Evolutionary conservation across 2,888 invertebrate genomes (phyloP).

Genomic region (Troides aeacus): DNA sequence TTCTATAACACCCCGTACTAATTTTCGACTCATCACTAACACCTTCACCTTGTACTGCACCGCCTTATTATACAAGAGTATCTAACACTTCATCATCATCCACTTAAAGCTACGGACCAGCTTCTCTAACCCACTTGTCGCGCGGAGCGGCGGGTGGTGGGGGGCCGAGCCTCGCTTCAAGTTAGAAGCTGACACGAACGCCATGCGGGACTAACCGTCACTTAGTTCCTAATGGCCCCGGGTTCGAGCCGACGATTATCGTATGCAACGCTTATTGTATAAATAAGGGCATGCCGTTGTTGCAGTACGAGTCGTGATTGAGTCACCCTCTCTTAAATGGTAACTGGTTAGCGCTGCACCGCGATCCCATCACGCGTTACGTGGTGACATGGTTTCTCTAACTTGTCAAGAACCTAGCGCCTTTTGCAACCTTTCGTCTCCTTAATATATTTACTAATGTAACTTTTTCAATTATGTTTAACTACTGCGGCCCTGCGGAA

Average conservation of each 20-base stretch:
- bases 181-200: neutral
- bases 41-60: conserved; percentile 47
- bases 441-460: too few species aligned
- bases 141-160: conserved; percentile 26
- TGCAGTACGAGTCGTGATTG: conserved; percentile 79
- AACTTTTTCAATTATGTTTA: too few species aligned
- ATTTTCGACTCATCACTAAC: conserved; percentile 79
- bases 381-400: too few species aligned
- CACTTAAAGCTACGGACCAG: conserved; percentile 46
- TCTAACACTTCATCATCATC: conserved; percentile 59
- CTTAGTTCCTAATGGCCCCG: conserved; percentile 62
- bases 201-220: conserved; percentile 27
- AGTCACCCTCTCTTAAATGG: conserved; percentile 52
- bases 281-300: conserved; percentile 76
- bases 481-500: conserved; percentile 19
- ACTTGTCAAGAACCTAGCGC: too few species aligned
- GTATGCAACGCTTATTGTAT: conserved; percentile 81
- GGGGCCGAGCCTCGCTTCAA: too few species aligned
- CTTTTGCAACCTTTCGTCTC: too few species aligned
- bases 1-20: conserved; percentile 46
- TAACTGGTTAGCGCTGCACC: conserved; percentile 31
- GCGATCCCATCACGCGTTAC: too few species aligned
- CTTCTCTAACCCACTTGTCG: conserved; percentile 43
- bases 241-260: conserved; percentile 59
- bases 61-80: conserved; percentile 51